Base-by-base conservation (phyloP, 2,113 vertebrate species). In the Ictidomys tridecemlineatus region DNA sequence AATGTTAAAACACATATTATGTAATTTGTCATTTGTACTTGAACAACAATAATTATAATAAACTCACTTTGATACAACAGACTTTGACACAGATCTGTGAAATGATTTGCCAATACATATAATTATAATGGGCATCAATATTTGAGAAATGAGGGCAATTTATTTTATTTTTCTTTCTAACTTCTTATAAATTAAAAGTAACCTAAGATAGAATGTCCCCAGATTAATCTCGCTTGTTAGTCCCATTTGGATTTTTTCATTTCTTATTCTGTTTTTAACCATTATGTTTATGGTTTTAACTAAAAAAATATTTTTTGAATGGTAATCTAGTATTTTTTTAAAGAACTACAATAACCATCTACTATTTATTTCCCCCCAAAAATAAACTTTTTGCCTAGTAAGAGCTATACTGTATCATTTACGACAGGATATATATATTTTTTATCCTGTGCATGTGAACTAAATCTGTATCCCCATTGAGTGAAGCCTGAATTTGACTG, bases 1-100 rank as follows among this genome's bases (percentile, higher is more conserved):
- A 95, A 93, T 91, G 63, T 42, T 91, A 86, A 82, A 72, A 89
- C 93, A 89, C 28, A 42, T 91, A 93, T 97, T 95, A 89, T 61
- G 42, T 22, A 96, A 83, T 91, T 84, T 26, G 72, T 94, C 93
- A 72, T 95, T 42, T 93, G 58, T 91, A 24, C 70, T 96, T 96
- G 39, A 95, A 83, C 77, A 83, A 83, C 14, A 93, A 91, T 37
- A 56, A 92, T 95, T 45, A 89, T 79, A 93, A 95, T 95, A 26
- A 86, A 84, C 14, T 12, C 9, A 86, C 22, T 89, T 91, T 53
- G n/a, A 95, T 92, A 86, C 39, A 80, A 58, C 22, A 91, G 9
- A 67, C 45, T 96, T 1, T 61, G 37, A 95, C 58, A 94, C 42
- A 89, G 56, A 79, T 5, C 42, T 92, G 37, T 80, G 34, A 92